A percentile compares a stretch with the other conserved stretches of the same genome.
phyloP scores from a whole-genome alignment of 2,797 vertebrate genomes.

The Myripristis jacobus region DNA sequence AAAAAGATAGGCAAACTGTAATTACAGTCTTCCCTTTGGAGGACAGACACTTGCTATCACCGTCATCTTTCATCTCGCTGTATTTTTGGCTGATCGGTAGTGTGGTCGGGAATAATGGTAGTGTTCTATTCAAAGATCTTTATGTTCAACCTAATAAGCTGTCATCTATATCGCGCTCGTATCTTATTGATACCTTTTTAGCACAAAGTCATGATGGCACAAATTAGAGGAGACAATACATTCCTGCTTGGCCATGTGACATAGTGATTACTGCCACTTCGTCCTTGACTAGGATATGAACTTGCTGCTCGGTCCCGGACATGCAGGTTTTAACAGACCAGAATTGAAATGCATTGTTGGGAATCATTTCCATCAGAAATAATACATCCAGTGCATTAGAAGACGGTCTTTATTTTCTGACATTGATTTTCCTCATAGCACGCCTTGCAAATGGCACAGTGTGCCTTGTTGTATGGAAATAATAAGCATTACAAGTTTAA shows the following conservation, averaged over 20 bases:
- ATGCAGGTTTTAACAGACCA: not conserved
- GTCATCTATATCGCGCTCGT: not conserved
- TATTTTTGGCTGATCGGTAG: conserved; percentile 20
- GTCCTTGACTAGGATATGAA: conserved; percentile 25
- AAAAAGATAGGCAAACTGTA: conserved; percentile 50
- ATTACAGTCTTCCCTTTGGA: conserved; percentile 64
- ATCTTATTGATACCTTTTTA: conserved; percentile 26
- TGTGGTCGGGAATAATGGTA: conserved; percentile 32
- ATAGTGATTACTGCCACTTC: conserved; percentile 13
- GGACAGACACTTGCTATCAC: conserved; percentile 42
- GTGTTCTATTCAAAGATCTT: conserved; percentile 35
- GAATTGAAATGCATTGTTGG: not conserved
- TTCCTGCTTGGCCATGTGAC: conserved; percentile 4
- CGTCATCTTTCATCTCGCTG: conserved; percentile 59
- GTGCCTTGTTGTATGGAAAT: conserved; percentile 14
- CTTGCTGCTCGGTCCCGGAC: not conserved
- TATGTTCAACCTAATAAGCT: conserved; percentile 36
- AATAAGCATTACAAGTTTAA: conserved; percentile 3
- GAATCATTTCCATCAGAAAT: not conserved
- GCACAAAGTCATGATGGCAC: conserved; percentile 21
- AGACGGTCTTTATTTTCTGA: not conserved
- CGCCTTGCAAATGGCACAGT: not conserved
- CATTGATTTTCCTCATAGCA: not conserved
- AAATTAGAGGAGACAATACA: conserved; percentile 41
- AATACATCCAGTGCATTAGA: not conserved